Base-by-base conservation (phyloP, 1,140 invertebrate species). In the Zaprionus capensis region DNA sequence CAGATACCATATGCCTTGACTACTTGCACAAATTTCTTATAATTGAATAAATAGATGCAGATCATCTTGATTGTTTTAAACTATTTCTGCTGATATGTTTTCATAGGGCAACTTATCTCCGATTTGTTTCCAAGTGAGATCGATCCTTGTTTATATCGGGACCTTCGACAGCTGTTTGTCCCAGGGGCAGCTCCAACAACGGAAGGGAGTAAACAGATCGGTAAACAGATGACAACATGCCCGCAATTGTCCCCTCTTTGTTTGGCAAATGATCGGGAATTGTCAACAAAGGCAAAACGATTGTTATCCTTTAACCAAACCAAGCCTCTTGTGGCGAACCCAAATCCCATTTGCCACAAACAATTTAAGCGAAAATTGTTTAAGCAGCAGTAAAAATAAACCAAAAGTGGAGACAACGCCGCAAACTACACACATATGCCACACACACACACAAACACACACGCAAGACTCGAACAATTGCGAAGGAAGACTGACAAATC, bases 301-400 rank as follows among this genome's bases (percentile, higher is more conserved):
- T 91, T 77, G 85, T 90, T 90, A 90, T 90, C 85, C 85, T 91
- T 85, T 91, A 85, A 90, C 78, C 81, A 85, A 91, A 78, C 76
- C 85, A 85, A 91, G 76, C 82, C 85, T 80, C 85, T 90, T 90
- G 85, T 90, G 85, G 85, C 55, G 53, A 75, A 80, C 85, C 85
- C 67, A 90, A 90, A 90, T 90, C 85, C 85, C 79, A 88, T 88
- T 85, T 85, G 72, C 69, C 81, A 84, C 82, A 86, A 86, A 86
- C 82, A 84, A 86, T 86, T 90, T 90, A 90, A 76, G 85, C 86
- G 72, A 78, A 87, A 87, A 87, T 87, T 87, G 83, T 78, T 88
- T 88, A 88, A 83, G 80, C 70, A 80, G 63, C 53, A 83, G 85
- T 74, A 77, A 90, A 85, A 88, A 90, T 90, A 88, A 90, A 86